A percentile compares a stretch with the other conserved stretches of the same genome.
Conservation (phyloP, 2,888 invertebrate species). For the Brachylomia viminalis region DNA sequence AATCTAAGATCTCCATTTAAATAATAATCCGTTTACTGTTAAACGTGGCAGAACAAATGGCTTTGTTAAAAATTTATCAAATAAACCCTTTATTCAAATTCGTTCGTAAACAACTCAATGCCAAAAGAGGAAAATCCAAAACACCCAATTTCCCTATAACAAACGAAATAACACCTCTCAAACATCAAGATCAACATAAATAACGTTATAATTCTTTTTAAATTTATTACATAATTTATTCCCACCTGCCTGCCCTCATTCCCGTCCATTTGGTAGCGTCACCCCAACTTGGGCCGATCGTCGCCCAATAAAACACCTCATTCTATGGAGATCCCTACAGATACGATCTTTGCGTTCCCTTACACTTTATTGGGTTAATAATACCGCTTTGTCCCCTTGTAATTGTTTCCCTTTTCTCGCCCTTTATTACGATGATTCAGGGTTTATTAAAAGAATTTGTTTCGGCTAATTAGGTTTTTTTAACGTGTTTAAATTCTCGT, state of each 20-base stretch:
- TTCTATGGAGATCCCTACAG: constrained; percentile 76
- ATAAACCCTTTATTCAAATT: constrained; percentile 38
- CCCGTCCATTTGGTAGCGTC: constrained; percentile 62
- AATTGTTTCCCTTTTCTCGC: constrained; percentile 76
- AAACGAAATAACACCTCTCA: constrained; percentile 53
- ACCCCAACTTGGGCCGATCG: constrained; percentile 71
- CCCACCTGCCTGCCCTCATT: constrained; percentile 65
- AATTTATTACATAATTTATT: constrained; percentile 68
- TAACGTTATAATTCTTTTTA: constrained; percentile 62
- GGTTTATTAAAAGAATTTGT: constrained; percentile 74
- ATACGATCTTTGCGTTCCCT: constrained; percentile 75
- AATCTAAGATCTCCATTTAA: neutral
- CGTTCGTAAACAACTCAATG: constrained; percentile 43
- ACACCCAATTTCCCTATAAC: constrained; percentile 54
- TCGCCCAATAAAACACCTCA: constrained; percentile 80
- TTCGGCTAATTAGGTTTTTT: constrained; percentile 61
- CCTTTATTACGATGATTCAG: constrained; percentile 74
- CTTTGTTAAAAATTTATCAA: constrained; percentile 9
- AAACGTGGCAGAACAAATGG: constrained; percentile 8
- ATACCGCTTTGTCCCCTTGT: constrained; percentile 72
- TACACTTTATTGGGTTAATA: constrained; percentile 78
- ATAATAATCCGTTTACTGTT: constrained; percentile 19
- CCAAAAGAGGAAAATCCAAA: constrained; percentile 27
- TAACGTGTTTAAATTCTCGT: constrained; percentile 39
- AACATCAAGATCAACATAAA: constrained; percentile 62